Base-by-base conservation (phyloP, 2,888 invertebrate species). In the Parochlus steinenii region DNA sequence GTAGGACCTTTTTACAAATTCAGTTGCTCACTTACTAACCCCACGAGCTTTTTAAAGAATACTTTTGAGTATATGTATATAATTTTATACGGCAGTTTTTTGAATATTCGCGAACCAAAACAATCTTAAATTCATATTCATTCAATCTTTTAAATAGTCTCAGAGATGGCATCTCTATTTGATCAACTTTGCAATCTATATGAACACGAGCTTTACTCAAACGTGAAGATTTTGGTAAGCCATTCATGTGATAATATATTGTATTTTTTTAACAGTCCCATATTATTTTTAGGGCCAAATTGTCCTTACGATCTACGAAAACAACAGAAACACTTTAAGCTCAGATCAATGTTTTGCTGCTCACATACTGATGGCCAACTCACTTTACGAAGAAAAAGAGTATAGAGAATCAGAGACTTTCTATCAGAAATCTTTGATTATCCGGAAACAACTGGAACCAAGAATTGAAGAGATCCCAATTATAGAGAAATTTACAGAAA, bases 191-290 rank as follows among this genome's bases (percentile, higher is more conserved):
- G 76, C 44, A 61, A 66, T 25, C 57, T 82, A 16, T 76, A 71
- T 48, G 75, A 79, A 39, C 69, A 74, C 45, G 69, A 75, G 44
- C 57, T 82, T 3, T 74, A 78, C 50, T 71, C 74, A 7, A 78
- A 79, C 55, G 70, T 80, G 11, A 67, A 74, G 31, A 62, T 69
- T 45, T 54, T 78, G 53, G 80, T 80, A 35, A n/a, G 33, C 65
- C 23, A 74, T 75, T 39, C 48, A 67, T 29, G 51, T 72, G 12
- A 61, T 64, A n/a, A n/a, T n/a, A n/a, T n/a, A n/a, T n/a, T n/a
- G n/a, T n/a, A n/a, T n/a, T n/a, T n/a, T n/a, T n/a, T n/a, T n/a
- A n/a, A n/a, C n/a, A n/a, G n/a, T n/a, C n/a, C n/a, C n/a, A n/a
- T n/a, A n/a, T n/a, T n/a, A n/a, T n/a, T n/a, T n/a, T n/a, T n/a